Base-by-base conservation (phyloP, 2,797 vertebrate genomes). In the Muscicapa striata region DNA sequence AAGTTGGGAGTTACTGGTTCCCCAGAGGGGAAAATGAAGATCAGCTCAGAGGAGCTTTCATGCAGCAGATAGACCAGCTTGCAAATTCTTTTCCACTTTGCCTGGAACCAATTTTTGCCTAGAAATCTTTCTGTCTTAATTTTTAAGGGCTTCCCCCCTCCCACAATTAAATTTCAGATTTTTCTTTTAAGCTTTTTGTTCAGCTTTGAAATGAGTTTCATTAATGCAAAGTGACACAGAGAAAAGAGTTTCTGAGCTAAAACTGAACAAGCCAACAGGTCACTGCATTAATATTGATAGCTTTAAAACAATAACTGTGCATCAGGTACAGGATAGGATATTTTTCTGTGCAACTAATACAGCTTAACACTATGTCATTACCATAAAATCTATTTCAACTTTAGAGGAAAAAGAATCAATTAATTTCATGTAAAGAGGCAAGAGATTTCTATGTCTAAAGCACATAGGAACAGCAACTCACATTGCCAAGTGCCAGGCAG, bases 261-360 rank as follows among this genome's bases (percentile, higher is more conserved):
- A 91, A 86, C 30, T 15, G 22, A 86, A 24, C 41, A 75, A 29
- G 55, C 79, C 79, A 88, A 81, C 77, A 93, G 69, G 55, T 84
- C 73, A 78, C 27, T 78, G 58, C 58, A 90, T 72, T 84, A 81
- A 86, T 59, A 82, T 0, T 34, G 61, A 90, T 34, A 52, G 61
- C 34, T 85, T 92, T 89, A 75, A 83, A 91, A 90, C 51, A 84
- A 4, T 32, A 86, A 57, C 54, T 23, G 23, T 46, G 41, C 54
- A 79, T 61, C 38, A 90, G 66, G 46, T 72, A 58, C 30, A 80
- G 41, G 21, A 89, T 12, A 80, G 29, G 58, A 12, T 23, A 75
- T 24, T 89, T 82, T 58, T 38, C 62, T 62, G 1, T 16, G 36
- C 69, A 38, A 75, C 26, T 80, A 90, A 70, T 29, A 69, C 34